A percentile compares a stretch with the other conserved stretches of the same genome.
Evolutionary conservation across 2,797 vertebrate genomes (phyloP).

Genomic region (Moxostoma hubbsi): DNA sequence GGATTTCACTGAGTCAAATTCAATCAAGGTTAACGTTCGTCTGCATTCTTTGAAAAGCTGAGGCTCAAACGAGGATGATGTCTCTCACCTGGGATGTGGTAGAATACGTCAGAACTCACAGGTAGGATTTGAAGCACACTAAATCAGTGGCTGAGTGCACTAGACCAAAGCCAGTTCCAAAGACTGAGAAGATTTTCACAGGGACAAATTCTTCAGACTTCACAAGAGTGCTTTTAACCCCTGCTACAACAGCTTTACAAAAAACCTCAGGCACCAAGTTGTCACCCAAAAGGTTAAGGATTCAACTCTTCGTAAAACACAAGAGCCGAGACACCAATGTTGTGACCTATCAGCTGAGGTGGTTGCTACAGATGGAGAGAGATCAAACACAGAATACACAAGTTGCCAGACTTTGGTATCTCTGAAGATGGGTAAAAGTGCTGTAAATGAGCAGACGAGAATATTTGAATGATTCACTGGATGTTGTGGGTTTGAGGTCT

Average conservation of each 20-base stretch:
- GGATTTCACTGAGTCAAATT: conserved; percentile 48
- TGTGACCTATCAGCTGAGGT: conserved; percentile 17
- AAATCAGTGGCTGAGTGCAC: conserved; percentile 23
- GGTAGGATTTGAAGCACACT: conserved; percentile 34
- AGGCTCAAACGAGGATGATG: conserved; percentile 20
- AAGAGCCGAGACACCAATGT: conserved; percentile 19
- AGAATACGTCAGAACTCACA: conserved; percentile 42
- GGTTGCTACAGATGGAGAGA: conserved; percentile 14
- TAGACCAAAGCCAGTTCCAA: conserved; percentile 38
- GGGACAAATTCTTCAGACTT: conserved; percentile 21
- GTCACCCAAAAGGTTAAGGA: neutral
- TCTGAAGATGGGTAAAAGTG: conserved; percentile 6
- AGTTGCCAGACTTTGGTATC: neutral
- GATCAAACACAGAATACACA: neutral
- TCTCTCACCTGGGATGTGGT: conserved; percentile 44
- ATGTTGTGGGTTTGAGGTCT: neutral
- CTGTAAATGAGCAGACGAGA: conserved; percentile 29
- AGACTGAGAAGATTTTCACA: conserved; percentile 40
- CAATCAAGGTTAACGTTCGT: conserved; percentile 45
- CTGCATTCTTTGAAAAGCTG: conserved; percentile 38
- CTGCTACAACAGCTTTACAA: conserved; percentile 7
- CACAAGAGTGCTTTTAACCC: conserved; percentile 17
- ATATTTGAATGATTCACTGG: conserved; percentile 16
- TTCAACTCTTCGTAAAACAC: conserved; percentile 7
- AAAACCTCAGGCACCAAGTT: conserved; percentile 14